These are phyloP conservation scores for Drosophila emarginata DNA, from an alignment of 2,888 invertebrate species.

Conservation along the genomic window DNA sequence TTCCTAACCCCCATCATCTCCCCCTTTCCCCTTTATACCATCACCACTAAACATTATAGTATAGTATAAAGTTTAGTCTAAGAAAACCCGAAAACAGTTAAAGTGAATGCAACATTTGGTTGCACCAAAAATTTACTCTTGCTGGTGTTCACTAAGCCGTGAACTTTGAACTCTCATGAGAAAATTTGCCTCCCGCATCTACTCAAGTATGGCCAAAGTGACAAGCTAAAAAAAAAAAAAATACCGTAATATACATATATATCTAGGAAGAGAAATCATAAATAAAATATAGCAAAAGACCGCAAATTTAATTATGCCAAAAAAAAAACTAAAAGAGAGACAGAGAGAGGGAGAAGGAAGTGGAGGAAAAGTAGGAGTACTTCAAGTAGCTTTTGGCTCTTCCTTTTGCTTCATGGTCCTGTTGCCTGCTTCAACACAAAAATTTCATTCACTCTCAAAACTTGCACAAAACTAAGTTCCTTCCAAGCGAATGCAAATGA, in stretches of 20 bases:
- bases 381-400: conserved; percentile 2
- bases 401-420: background rate
- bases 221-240: conserved; percentile 27
- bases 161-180: conserved; percentile 48
- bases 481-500: conserved; percentile 66
- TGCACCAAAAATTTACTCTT: conserved; percentile 64
- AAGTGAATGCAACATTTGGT: conserved; percentile 2
- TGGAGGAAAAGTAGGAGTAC: conserved; percentile 26
- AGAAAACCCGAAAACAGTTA: conserved; percentile 56
- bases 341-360: conserved; percentile 28
- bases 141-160: conserved; percentile 76
- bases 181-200: conserved; percentile 46
- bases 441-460: conserved; percentile 66
- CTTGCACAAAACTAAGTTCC: conserved; percentile 58
- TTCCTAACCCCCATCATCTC: conserved; percentile 22
- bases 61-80: conserved; percentile 57
- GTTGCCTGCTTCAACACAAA: conserved; percentile 20
- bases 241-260: background rate
- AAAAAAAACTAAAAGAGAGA: background rate
- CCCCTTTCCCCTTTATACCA: too few species aligned
- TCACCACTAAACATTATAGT: background rate
- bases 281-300: conserved; percentile 63
- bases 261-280: conserved; percentile 56
- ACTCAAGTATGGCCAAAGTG: conserved; percentile 27
- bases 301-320: conserved; percentile 10